These are phyloP conservation scores for Beroe forskalii DNA, from an alignment of 37 sponge, comb jelly and placozoan species.

Conservation along the genomic window DNA sequence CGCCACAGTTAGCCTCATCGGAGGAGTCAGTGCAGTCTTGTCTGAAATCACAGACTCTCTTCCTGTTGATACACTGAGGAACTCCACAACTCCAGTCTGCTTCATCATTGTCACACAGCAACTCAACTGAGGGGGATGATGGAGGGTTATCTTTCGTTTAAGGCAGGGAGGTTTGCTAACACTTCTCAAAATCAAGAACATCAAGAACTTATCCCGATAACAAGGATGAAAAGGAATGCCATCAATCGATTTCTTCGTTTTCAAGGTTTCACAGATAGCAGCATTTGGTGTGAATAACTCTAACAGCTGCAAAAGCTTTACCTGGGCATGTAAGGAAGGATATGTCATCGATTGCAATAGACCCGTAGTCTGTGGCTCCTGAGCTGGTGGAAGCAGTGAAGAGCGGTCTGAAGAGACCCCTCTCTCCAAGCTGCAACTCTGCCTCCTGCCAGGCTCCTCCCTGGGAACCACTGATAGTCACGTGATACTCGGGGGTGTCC, in stretches of 20 bases:
- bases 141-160: too few species aligned
- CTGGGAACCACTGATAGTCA: constrained; percentile 59
- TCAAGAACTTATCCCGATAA: too few species aligned
- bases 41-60: constrained; percentile 61
- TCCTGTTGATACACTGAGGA: constrained; percentile 66
- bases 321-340: constrained; percentile 65
- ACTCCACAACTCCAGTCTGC: constrained; percentile 64
- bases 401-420: constrained; percentile 57
- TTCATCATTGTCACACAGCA: not conserved
- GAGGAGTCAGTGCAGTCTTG: constrained; percentile 62
- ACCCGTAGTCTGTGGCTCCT: not conserved
- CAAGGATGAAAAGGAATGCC: too few species aligned
- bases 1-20: constrained; percentile 64
- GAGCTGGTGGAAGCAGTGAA: constrained; percentile 28
- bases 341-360: constrained; percentile 65
- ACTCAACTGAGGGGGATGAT: constrained; percentile 21
- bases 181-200: too few species aligned
- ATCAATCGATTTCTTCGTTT: too few species aligned
- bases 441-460: constrained; percentile 56
- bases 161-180: too few species aligned
- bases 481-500: not conserved
- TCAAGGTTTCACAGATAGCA: too few species aligned
- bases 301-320: too few species aligned
- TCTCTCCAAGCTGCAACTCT: constrained; percentile 29
- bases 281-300: too few species aligned